Conservation (phyloP, 2,797 vertebrate genomes). For the Vespertilio murinus region DNA sequence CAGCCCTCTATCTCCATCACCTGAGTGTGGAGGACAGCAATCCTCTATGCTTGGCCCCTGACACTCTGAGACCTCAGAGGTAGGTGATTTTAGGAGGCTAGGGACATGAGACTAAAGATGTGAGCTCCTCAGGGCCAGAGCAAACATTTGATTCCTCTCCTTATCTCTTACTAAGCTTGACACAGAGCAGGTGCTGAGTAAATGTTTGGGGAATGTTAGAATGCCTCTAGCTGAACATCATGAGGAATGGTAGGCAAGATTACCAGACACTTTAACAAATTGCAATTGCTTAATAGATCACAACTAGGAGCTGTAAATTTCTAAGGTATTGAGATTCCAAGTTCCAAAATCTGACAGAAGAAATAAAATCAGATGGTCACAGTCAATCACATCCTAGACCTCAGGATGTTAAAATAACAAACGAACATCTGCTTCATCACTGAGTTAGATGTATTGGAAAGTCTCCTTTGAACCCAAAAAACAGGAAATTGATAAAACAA, state of each 20-base stretch:
- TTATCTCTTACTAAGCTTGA: conserved; percentile 21
- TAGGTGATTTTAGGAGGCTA: neutral
- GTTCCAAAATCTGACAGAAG: conserved; percentile 10
- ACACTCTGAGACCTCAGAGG: neutral
- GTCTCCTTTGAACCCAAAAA: conserved; percentile 42
- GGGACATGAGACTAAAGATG: neutral
- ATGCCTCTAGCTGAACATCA: neutral
- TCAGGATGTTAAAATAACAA: conserved; percentile 59
- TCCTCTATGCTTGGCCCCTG: neutral
- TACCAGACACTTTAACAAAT: conserved; percentile 42
- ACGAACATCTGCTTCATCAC: conserved; percentile 37
- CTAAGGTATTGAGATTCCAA: conserved; percentile 14
- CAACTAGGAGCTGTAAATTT: conserved; percentile 31
- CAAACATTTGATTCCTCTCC: neutral
- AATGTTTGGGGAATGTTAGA: conserved; percentile 15
- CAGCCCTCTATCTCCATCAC: neutral
- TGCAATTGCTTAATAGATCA: conserved; percentile 37
- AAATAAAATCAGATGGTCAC: neutral
- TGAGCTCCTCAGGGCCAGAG: neutral
- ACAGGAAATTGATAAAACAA: conserved; percentile 40
- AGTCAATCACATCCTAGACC: conserved; percentile 36
- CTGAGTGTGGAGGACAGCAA: neutral
- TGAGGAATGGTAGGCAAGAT: conserved; percentile 22
- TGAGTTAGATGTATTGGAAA: conserved; percentile 12
- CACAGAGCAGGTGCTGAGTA: conserved; percentile 2